A percentile compares a stretch with the other conserved stretches of the same genome.
phyloP scores from a whole-genome alignment of 2,888 invertebrate genomes.

The Eupithecia pulchellata region DNA sequence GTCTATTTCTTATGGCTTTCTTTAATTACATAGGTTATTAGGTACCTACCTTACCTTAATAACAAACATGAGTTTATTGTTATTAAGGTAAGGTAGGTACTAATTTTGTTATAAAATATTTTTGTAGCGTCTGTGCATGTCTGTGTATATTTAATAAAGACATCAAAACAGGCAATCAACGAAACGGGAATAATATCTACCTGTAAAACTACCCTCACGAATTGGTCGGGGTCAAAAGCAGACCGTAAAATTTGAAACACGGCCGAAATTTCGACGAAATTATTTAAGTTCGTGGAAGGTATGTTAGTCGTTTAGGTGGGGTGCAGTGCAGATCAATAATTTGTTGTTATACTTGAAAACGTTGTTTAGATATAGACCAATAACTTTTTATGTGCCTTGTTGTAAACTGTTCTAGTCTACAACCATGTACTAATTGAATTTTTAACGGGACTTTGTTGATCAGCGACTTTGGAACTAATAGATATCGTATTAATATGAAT shows the following conservation, averaged over 20 bases:
- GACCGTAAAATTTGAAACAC: slow-evolving; percentile 43
- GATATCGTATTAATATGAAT: too few relatives aligned
- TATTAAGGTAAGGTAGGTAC: too few relatives aligned
- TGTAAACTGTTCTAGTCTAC: too few relatives aligned
- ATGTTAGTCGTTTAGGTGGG: neutral
- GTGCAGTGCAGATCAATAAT: neutral
- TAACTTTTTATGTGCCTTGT: neutral
- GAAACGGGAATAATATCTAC: slow-evolving; percentile 13
- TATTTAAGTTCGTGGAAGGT: slow-evolving; percentile 3
- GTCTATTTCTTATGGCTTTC: neutral
- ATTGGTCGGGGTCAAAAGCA: slow-evolving; percentile 41
- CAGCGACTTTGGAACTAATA: too few relatives aligned
- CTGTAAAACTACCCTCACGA: slow-evolving; percentile 27
- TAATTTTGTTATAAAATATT: too few relatives aligned
- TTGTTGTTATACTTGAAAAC: neutral
- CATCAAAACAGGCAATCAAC: slow-evolving; percentile 14
- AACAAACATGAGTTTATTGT: neutral
- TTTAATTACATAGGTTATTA: neutral
- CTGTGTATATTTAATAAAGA: slow-evolving; percentile 1
- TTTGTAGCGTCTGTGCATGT: too few relatives aligned
- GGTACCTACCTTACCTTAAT: neutral
- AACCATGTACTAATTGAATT: too few relatives aligned
- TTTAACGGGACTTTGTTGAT: too few relatives aligned
- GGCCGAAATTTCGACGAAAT: slow-evolving; percentile 29
- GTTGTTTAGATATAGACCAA: neutral